phyloP scores from a whole-genome alignment of 2,113 vertebrate species.

The Aplodontia rufa region DNA sequence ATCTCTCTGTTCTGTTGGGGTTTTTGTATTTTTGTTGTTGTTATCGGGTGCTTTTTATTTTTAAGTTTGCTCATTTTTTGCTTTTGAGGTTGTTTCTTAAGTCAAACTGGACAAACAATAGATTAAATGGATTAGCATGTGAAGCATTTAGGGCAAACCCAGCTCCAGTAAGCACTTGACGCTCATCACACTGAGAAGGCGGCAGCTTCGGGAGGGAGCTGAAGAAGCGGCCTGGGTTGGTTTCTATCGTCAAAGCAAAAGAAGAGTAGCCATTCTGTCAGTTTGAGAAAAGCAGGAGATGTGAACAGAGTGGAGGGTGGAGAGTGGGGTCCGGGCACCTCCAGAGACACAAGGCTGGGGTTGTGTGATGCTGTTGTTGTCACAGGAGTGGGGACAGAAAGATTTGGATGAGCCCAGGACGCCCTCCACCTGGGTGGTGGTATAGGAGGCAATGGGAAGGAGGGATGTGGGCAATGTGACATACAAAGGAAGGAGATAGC shows the following conservation, averaged over 20 bases:
- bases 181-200: neutral
- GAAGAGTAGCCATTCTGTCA: neutral
- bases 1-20: neutral
- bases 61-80: neutral
- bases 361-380: neutral
- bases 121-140: neutral
- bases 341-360: neutral
- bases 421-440: neutral
- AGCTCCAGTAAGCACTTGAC: too few relatives aligned
- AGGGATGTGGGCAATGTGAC: neutral
- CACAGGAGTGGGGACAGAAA: neutral
- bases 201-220: neutral
- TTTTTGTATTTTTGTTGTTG: neutral
- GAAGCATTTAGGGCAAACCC: neutral
- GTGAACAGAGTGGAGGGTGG: neutral
- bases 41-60: neutral
- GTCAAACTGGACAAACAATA: neutral
- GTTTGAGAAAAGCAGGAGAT: neutral
- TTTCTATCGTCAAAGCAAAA: neutral
- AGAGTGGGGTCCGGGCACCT: neutral
- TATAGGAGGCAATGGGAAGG: neutral
- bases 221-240: neutral
- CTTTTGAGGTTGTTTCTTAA: neutral
- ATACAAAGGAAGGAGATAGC: neutral
- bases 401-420: neutral